These are phyloP conservation scores for Venturia canescens DNA, from an alignment of 1,140 invertebrate species.

Conservation along the genomic window DNA sequence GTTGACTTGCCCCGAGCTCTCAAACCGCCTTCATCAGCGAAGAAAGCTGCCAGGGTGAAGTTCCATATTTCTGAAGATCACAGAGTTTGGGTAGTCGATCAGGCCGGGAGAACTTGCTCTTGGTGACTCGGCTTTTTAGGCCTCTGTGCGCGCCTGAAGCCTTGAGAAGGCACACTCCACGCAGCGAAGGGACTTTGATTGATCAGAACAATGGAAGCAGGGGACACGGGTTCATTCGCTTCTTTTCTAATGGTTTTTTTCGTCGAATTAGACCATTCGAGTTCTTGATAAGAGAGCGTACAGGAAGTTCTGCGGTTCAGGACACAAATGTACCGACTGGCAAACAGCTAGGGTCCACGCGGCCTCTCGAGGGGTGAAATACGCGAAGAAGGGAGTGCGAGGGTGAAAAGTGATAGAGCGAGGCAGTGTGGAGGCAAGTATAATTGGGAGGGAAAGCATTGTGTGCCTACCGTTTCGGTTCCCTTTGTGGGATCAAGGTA, in stretches of 20 bases:
- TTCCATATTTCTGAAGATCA: constrained; percentile 45
- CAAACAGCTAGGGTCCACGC: neutral
- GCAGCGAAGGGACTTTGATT: constrained; percentile 14
- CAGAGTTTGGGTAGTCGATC: constrained; percentile 34
- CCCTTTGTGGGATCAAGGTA: constrained; percentile 69
- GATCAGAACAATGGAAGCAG: constrained; percentile 11
- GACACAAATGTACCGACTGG: constrained; percentile 3
- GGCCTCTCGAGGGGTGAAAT: constrained; percentile 21
- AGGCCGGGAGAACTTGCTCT: neutral
- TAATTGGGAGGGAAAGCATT: constrained; percentile 66
- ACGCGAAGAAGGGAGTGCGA: neutral
- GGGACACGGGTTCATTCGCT: neutral
- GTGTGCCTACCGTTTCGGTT: constrained; percentile 57
- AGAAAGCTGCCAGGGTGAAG: constrained; percentile 15
- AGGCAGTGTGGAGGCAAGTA: constrained; percentile 47
- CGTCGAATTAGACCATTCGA: constrained; percentile 1
- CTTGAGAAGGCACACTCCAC: neutral
- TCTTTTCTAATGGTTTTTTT: neutral
- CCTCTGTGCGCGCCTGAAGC: neutral
- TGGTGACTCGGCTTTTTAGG: neutral
- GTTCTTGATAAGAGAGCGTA: neutral
- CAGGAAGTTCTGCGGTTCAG: constrained; percentile 16
- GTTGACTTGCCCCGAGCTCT: neutral
- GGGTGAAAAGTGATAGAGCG: constrained; percentile 16
- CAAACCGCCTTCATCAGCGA: neutral